Conservation (phyloP, 1,140 invertebrate species). For the Caerostris extrusa region DNA sequence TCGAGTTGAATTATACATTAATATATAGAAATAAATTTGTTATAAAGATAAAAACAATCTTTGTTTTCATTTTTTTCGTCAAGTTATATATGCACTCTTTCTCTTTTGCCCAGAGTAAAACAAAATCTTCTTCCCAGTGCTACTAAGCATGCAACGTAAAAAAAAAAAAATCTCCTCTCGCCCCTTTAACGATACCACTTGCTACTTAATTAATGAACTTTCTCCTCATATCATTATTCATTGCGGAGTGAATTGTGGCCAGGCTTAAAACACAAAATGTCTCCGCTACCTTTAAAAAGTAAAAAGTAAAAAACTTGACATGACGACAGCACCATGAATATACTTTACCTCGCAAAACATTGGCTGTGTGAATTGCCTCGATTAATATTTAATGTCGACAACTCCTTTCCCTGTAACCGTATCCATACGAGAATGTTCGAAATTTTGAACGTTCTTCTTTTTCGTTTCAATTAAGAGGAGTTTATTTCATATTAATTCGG, state of each 20-base stretch:
- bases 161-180: not conserved
- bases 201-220: not conserved
- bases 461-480: not conserved
- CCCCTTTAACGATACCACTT: not conserved
- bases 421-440: not conserved
- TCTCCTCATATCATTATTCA: not conserved
- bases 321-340: not conserved
- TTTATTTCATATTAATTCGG: not conserved
- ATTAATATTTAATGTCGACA: slow-evolving; percentile 28
- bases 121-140: too few species aligned
- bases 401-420: not conserved
- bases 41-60: too few species aligned
- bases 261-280: not conserved
- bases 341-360: not conserved
- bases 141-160: not conserved
- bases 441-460: not conserved
- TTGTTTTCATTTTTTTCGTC: too few species aligned
- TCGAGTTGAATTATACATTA: too few species aligned
- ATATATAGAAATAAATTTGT: too few species aligned
- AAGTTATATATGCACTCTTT: not conserved
- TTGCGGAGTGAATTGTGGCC: not conserved
- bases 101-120: not conserved
- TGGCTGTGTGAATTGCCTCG: not conserved
- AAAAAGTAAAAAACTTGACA: not conserved
- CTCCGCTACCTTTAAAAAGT: not conserved